These are phyloP conservation scores for Nesogale talazaci DNA, from an alignment of 2,113 vertebrate genomes.

Conservation along the genomic window DNA sequence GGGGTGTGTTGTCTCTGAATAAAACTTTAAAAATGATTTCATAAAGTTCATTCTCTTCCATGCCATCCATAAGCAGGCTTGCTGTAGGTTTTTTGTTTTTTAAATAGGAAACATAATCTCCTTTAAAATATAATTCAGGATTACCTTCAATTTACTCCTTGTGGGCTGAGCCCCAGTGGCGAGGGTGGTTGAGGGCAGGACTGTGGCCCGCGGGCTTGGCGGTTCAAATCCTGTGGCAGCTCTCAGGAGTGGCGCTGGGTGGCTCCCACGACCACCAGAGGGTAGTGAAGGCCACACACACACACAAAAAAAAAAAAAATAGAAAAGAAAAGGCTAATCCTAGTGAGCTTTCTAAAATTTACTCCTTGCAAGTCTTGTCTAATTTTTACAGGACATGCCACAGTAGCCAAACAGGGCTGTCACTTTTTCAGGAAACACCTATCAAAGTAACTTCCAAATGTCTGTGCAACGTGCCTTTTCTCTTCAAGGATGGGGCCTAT, in stretches of 20 bases:
- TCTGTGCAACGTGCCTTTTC: background rate
- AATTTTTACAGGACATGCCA: background rate
- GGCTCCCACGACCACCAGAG: no score
- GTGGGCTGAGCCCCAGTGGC: no score
- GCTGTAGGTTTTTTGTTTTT: background rate
- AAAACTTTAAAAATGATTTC: constrained; percentile 36
- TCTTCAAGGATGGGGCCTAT: background rate
- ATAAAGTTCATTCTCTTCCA: background rate
- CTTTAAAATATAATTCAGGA: background rate
- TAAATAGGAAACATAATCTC: background rate
- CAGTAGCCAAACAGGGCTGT: background rate
- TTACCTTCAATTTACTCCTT: constrained; percentile 28
- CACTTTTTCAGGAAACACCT: background rate
- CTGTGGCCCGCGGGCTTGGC: no score
- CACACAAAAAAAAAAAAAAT: no score
- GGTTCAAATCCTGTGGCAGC: no score
- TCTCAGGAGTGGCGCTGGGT: no score
- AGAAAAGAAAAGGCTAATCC: no score
- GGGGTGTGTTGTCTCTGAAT: background rate
- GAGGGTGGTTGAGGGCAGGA: no score
- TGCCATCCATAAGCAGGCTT: background rate
- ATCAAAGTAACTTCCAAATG: background rate
- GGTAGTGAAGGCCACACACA: no score
- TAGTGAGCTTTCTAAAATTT: no score
- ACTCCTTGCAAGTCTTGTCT: background rate